These are phyloP conservation scores for Drosophila orena DNA, from an alignment of 1,140 invertebrate species.

Conservation along the genomic window DNA sequence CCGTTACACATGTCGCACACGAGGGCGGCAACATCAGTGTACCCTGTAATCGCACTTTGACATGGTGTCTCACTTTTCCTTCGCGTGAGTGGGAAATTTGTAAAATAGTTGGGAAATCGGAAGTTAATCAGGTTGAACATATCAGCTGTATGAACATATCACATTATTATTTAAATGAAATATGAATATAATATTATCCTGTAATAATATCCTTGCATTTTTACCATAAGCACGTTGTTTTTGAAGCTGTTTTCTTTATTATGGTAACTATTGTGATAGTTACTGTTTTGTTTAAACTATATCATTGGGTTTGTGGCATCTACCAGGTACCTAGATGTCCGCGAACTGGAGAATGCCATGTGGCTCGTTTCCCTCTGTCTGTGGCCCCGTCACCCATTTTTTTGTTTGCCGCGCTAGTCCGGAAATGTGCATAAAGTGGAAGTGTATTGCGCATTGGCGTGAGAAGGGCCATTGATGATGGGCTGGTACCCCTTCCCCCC, in stretches of 20 bases:
- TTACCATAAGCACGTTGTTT: not conserved
- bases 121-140: too few relatives aligned
- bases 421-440: conserved; percentile 81
- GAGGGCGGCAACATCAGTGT: conserved; percentile 18
- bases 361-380: not conserved
- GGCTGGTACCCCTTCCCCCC: not conserved
- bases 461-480: conserved; percentile 46
- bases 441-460: conserved; percentile 71
- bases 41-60: conserved; percentile 8
- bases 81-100: not conserved
- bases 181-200: too few relatives aligned
- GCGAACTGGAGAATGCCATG: not conserved
- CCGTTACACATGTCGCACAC: conserved; percentile 36
- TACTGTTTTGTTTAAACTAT: not conserved
- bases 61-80: too few relatives aligned
- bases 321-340: not conserved
- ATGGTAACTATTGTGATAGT: not conserved
- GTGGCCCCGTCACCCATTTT: conserved; percentile 4
- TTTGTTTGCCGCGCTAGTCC: conserved; percentile 49
- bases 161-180: too few relatives aligned
- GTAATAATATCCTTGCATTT: too few relatives aligned
- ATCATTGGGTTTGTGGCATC: not conserved
- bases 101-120: not conserved
- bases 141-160: too few relatives aligned
- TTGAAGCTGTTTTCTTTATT: not conserved